These are phyloP conservation scores for Gari tellinella DNA, from an alignment of 2,888 invertebrate genomes.

Conservation along the genomic window DNA sequence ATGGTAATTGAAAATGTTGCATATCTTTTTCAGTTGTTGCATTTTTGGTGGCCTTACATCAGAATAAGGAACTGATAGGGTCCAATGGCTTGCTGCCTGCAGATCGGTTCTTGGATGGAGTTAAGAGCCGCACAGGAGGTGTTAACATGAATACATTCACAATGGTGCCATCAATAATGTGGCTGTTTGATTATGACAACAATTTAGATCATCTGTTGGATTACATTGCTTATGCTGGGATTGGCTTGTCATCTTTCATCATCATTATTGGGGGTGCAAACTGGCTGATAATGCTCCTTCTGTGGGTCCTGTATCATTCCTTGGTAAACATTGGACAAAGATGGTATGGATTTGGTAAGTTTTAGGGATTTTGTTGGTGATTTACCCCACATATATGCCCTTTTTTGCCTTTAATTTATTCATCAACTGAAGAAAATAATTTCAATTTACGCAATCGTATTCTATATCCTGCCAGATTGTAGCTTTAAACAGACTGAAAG, in stretches of 20 bases:
- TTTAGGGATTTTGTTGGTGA: no score
- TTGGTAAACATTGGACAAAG: conserved; percentile 83
- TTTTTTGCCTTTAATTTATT: no score
- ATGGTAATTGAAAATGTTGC: not conserved
- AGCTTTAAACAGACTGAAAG: no score
- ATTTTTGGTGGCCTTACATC: conserved; percentile 83
- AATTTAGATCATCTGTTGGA: conserved; percentile 79
- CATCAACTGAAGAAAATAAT: no score
- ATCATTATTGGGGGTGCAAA: conserved; percentile 82
- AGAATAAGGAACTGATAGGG: conserved; percentile 83
- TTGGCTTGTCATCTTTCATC: conserved; percentile 78
- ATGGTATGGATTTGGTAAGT: conserved; percentile 81
- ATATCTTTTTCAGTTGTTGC: conserved; percentile 80
- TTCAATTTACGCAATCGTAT: no score
- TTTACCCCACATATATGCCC: no score
- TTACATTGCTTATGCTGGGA: conserved; percentile 78
- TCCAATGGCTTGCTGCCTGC: conserved; percentile 83
- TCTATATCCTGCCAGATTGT: no score
- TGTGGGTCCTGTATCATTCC: conserved; percentile 84
- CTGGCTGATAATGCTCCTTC: conserved; percentile 79
- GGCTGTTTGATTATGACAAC: conserved; percentile 79
- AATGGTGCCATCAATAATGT: conserved; percentile 80
- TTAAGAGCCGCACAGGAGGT: conserved; percentile 64
- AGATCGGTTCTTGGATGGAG: conserved; percentile 71
- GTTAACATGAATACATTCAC: conserved; percentile 62